Conservation (phyloP, 2,888 invertebrate species). For the Synanthedon tipuliformis region DNA sequence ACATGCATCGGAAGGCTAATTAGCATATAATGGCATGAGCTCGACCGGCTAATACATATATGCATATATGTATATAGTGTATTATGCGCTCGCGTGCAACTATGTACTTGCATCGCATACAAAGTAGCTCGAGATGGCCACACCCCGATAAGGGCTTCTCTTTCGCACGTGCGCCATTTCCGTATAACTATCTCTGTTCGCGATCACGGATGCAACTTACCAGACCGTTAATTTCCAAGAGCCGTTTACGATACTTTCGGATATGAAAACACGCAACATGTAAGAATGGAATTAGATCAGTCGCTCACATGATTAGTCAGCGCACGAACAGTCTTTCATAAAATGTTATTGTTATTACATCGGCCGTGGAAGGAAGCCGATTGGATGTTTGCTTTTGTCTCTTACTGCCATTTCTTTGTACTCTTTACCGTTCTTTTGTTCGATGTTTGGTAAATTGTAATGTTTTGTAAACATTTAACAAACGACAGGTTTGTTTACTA, state of each 20-base stretch:
- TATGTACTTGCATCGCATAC: conserved; percentile 47
- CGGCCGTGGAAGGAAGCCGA: conserved; percentile 45
- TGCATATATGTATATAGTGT: conserved; percentile 9
- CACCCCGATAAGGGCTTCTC: conserved; percentile 51
- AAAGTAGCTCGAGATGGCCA: conserved; percentile 52
- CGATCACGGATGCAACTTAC: conserved; percentile 20
- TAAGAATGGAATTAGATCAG: conserved; percentile 31
- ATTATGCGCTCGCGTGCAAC: conserved; percentile 37
- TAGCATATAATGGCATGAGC: conserved; percentile 49
- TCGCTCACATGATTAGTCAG: conserved; percentile 34
- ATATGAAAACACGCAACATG: conserved; percentile 13
- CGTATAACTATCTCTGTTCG: conserved; percentile 19
- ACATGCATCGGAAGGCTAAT: conserved; percentile 40
- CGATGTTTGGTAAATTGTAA: conserved; percentile 30
- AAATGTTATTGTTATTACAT: conserved; percentile 43
- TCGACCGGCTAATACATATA: conserved; percentile 25
- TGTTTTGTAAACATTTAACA: conserved; percentile 49
- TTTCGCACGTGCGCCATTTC: conserved; percentile 27
- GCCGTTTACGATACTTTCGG: conserved; percentile 26
- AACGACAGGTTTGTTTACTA: conserved; percentile 31
- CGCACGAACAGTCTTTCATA: conserved; percentile 40
- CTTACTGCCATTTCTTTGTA: conserved; percentile 59
- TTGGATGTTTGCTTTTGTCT: conserved; percentile 55
- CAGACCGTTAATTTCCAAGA: conserved; percentile 28
- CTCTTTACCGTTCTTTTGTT: conserved; percentile 57